Evolutionary conservation across 30 jellyfish, hydroid and myxozoan genomes (phyloP).

Genomic region (Turritopsis dohrnii): DNA sequence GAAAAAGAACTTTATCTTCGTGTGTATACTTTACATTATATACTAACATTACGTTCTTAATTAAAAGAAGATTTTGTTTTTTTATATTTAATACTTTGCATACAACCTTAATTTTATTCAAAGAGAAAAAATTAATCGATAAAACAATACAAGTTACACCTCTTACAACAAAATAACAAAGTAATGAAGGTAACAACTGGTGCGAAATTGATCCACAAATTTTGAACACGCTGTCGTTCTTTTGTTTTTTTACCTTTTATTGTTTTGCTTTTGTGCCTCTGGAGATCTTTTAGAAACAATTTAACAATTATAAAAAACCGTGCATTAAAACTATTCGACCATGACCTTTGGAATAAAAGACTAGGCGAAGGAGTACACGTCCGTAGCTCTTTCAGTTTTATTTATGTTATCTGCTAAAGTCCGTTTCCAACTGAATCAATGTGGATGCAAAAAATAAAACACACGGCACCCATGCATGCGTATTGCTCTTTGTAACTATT

Average conservation of each 20-base stretch:
- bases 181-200: background rate
- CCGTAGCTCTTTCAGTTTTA: too few relatives aligned
- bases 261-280: background rate
- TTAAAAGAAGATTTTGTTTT: background rate
- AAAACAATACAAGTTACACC: background rate
- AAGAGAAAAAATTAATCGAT: background rate
- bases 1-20: background rate
- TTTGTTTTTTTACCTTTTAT: background rate
- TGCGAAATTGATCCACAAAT: background rate
- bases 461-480: too few relatives aligned
- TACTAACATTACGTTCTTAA: background rate
- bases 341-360: too few relatives aligned
- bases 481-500: too few relatives aligned
- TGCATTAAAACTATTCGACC: too few relatives aligned
- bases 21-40: background rate
- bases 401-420: too few relatives aligned
- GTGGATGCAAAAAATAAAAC: too few relatives aligned
- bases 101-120: background rate
- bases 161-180: background rate
- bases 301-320: too few relatives aligned
- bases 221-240: background rate
- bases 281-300: too few relatives aligned
- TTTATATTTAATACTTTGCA: background rate
- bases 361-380: too few relatives aligned
- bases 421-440: too few relatives aligned